These are phyloP conservation scores for Paedocypris sp. DNA, from an alignment of 2,113 vertebrate species.

Conservation along the genomic window DNA sequence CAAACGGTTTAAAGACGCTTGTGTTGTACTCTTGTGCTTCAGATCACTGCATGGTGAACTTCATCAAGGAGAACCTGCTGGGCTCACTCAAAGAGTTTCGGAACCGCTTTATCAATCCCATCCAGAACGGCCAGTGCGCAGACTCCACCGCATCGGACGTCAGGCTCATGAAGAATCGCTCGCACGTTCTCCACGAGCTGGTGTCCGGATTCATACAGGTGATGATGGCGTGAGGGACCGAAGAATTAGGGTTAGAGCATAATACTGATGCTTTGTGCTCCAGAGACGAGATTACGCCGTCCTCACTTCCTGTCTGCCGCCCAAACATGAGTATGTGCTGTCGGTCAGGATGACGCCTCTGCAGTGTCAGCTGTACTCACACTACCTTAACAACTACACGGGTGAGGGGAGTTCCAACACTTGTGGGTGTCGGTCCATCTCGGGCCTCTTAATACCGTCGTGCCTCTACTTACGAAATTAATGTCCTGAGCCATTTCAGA, in stretches of 20 bases:
- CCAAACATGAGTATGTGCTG: slow-evolving; percentile 90
- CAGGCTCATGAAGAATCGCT: slow-evolving; percentile 91
- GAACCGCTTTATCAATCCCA: slow-evolving; percentile 96
- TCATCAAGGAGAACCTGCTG: slow-evolving; percentile 93
- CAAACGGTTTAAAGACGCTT: background rate
- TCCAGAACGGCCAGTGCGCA: slow-evolving; percentile 92
- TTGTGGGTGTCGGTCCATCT: too few relatives aligned
- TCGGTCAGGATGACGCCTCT: slow-evolving; percentile 78
- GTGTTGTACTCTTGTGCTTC: background rate
- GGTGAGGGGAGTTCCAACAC: slow-evolving; percentile 49
- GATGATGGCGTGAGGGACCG: background rate
- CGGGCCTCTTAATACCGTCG: too few relatives aligned
- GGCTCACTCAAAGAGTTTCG: slow-evolving; percentile 86
- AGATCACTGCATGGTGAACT: slow-evolving; percentile 98
- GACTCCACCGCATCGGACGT: slow-evolving; percentile 88
- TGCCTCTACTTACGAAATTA: too few relatives aligned
- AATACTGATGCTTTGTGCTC: slow-evolving; percentile 24
- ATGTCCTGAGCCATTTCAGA: too few relatives aligned
- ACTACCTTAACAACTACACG: slow-evolving; percentile 82
- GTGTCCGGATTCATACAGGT: slow-evolving; percentile 92
- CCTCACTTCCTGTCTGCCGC: slow-evolving; percentile 85
- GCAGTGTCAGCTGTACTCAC: slow-evolving; percentile 80
- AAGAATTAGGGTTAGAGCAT: background rate
- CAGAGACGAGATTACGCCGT: slow-evolving; percentile 92
- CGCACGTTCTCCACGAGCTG: slow-evolving; percentile 89